phyloP scores from a whole-genome alignment of 2,113 vertebrate genomes.

The Xyliphius kryptos region DNA sequence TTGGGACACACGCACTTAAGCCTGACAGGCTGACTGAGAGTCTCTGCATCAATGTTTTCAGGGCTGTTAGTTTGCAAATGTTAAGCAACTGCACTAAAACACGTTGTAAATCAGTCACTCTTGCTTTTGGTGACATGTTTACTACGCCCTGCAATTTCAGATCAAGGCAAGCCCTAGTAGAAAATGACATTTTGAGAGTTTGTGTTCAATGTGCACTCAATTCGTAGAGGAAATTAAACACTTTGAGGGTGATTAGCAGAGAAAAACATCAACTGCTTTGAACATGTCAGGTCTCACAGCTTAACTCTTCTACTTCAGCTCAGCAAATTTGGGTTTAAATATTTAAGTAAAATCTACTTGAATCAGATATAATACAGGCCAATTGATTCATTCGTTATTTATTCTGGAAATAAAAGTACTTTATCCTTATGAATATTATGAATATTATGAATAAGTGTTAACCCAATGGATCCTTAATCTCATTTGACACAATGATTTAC shows the following conservation, averaged over 20 bases:
- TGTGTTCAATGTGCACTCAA: not conserved
- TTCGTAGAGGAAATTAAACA: conserved; percentile 1
- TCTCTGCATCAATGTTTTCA: conserved; percentile 18
- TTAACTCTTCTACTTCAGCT: not conserved
- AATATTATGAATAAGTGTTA: too few species aligned
- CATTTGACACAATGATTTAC: too few species aligned
- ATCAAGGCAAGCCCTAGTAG: not conserved
- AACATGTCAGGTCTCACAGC: not conserved
- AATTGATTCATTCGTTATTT: too few species aligned
- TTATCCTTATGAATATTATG: too few species aligned
- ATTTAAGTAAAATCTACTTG: not conserved
- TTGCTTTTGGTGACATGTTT: not conserved
- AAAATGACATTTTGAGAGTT: not conserved
- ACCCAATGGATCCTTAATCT: too few species aligned
- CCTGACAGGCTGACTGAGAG: conserved; percentile 8
- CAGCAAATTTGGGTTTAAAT: not conserved
- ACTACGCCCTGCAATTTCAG: not conserved
- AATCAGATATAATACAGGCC: too few species aligned
- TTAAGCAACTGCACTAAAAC: conserved; percentile 10
- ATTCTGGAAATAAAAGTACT: too few species aligned
- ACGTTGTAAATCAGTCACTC: conserved; percentile 18
- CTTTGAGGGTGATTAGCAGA: not conserved
- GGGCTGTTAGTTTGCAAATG: conserved; percentile 10
- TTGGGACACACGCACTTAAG: conserved; percentile 13
- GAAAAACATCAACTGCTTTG: conserved; percentile 6